Base-by-base conservation (phyloP, 2,888 invertebrate genomes). In the Lottia gigantea region DNA sequence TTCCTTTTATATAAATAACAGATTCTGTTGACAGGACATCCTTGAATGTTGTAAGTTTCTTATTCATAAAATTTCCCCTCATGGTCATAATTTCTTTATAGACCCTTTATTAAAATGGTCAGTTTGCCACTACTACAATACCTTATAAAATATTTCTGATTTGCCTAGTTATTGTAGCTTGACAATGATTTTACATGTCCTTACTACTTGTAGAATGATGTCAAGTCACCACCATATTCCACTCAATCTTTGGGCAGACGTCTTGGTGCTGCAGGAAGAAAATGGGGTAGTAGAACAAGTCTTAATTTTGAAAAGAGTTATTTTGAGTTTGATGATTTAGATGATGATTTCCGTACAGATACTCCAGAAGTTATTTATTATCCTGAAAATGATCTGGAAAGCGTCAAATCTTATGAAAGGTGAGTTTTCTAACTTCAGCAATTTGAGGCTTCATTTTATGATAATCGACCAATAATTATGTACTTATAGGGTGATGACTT, bases 321-420 rank as follows among this genome's bases (percentile, higher is more conserved):
- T 49, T 63, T 75, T 45, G 75, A 75, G 40, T 26, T 74, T n/a
- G 77, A 77, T 69, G 76, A 76, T 65, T 68, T 71, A 19, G 68
- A 68, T 31, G 82, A 82, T 66, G 81, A 81, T 3, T 75, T 76
- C 14, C 75, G 78, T 11, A 78, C 78, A 1, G 81, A 81, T 46
- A 74, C 80, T 45, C 75, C 76, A 11, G 82, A 83, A 68, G 78
- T 85, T 55, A 83, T 84, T 62, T 84, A 84, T 73, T 80, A 79
- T 64, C 83, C 82, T n/a, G 82, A 82, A 4, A 79, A 77, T 62
- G 82, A 78, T 61, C 68, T 75, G n/a, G 83, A 83, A 31, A 78
- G 79, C 26, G 76, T 78, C 1, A 82, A 82, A 63, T 71, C 78
- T 16, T 74, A 75, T 69, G 74, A 79, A 16, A 81, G 79, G 83